Evolutionary conservation across 2,113 vertebrate species (phyloP).

Genomic region (Melanerpes aurifrons): DNA sequence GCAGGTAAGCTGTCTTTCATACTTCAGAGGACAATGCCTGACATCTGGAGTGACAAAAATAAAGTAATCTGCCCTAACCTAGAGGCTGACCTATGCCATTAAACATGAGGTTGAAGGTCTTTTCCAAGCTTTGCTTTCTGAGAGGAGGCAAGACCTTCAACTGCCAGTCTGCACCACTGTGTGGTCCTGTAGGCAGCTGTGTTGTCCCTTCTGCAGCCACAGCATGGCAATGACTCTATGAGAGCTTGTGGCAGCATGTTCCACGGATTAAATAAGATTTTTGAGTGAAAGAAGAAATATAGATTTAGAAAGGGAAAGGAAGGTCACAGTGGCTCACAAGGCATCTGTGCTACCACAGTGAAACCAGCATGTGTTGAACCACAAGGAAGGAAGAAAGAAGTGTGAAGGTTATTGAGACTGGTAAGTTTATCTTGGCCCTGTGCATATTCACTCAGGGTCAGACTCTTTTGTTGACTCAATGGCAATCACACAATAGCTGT

Average conservation of each 20-base stretch:
- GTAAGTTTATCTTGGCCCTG: slow-evolving; percentile 55
- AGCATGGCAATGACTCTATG: background rate
- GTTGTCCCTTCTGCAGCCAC: background rate
- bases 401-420: slow-evolving; percentile 61
- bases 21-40: background rate
- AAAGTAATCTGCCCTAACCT: background rate
- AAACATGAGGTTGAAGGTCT: background rate
- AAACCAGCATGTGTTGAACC: slow-evolving; percentile 34
- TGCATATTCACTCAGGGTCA: slow-evolving; percentile 58
- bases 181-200: background rate
- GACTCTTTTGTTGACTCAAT: slow-evolving; percentile 68
- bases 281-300: background rate
- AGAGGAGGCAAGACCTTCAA: background rate
- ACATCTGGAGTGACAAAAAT: background rate
- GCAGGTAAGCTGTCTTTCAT: background rate
- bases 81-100: background rate
- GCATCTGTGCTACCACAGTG: slow-evolving; percentile 9
- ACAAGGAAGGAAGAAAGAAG: slow-evolving; percentile 56
- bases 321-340: slow-evolving; percentile 30
- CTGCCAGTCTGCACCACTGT: background rate
- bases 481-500: slow-evolving; percentile 41
- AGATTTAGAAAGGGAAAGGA: slow-evolving; percentile 46
- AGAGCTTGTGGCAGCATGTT: background rate
- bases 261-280: background rate
- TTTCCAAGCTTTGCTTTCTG: background rate